Evolutionary conservation across 2,888 invertebrate species (phyloP).

Genomic region (Polydrusus cervinus): DNA sequence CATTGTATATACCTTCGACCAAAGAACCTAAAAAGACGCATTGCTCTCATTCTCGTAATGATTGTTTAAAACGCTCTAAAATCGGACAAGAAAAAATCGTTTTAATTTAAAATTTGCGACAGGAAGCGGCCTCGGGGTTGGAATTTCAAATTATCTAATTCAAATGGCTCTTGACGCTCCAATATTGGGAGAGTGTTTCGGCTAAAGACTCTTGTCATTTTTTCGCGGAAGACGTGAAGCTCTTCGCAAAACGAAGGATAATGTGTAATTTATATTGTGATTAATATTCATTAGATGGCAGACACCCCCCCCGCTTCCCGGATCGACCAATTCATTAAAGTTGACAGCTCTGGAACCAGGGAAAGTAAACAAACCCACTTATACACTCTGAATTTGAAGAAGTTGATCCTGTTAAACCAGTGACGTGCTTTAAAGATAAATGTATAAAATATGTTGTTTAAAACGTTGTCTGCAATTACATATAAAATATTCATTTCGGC

Average conservation of each 20-base stretch:
- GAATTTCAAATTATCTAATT: slow-evolving; percentile 54
- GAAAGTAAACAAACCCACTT: slow-evolving; percentile 49
- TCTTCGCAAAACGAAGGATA: slow-evolving; percentile 50
- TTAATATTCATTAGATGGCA: slow-evolving; percentile 53
- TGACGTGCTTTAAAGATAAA: slow-evolving; percentile 17
- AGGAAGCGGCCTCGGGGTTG: slow-evolving; percentile 29
- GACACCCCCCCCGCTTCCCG: slow-evolving; percentile 41
- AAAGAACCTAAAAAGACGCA: background rate
- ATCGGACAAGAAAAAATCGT: slow-evolving; percentile 42
- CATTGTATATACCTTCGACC: no score
- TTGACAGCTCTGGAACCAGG: slow-evolving; percentile 48
- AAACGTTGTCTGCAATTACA: no score
- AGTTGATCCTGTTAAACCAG: slow-evolving; percentile 25
- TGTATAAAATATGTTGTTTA: background rate
- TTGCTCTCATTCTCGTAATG: background rate
- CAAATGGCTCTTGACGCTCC: slow-evolving; percentile 52
- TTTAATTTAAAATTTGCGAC: slow-evolving; percentile 43
- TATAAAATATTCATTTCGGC: no score
- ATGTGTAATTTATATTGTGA: slow-evolving; percentile 55
- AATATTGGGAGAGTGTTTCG: slow-evolving; percentile 49
- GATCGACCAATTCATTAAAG: slow-evolving; percentile 54
- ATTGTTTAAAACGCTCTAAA: slow-evolving; percentile 24
- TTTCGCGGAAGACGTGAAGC: slow-evolving; percentile 45
- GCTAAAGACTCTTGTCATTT: slow-evolving; percentile 53
- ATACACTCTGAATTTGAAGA: slow-evolving; percentile 49